Percentiles rank a stretch among this genome's conserved stretches.
phyloP scores from a whole-genome alignment of 2,797 vertebrate species.

The Sandelia bainsii region DNA sequence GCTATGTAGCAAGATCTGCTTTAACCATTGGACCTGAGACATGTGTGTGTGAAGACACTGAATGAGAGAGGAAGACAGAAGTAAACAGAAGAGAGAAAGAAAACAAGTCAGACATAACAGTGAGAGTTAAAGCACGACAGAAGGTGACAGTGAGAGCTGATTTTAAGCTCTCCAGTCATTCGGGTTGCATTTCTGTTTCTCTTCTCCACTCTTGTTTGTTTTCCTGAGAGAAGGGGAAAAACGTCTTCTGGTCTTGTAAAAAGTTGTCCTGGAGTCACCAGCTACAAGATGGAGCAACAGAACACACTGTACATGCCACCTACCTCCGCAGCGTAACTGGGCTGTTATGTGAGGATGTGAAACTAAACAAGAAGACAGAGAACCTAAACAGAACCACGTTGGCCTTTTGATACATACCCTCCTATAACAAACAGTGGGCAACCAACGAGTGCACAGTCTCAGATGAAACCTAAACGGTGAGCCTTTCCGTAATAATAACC shows the following conservation, averaged over 20 bases:
- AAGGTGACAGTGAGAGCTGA: constrained; percentile 12
- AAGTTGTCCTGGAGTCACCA: constrained; percentile 31
- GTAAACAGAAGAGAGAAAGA: constrained; percentile 30
- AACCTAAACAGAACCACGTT: constrained; percentile 55
- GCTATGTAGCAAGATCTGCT: constrained; percentile 25
- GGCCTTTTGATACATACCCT: constrained; percentile 12
- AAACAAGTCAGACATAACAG: constrained; percentile 12
- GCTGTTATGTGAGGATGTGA: constrained; percentile 34
- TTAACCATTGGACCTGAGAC: constrained; percentile 55
- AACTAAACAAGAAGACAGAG: constrained; percentile 44
- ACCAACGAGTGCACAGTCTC: constrained; percentile 4
- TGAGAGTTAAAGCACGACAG: constrained; percentile 11
- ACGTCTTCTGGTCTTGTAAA: constrained; percentile 47
- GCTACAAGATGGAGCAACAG: constrained; percentile 44
- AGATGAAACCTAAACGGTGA: constrained; percentile 20
- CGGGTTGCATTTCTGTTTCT: constrained; percentile 38
- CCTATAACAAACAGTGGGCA: constrained; percentile 15
- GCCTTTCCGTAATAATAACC: constrained; percentile 17
- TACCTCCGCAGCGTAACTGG: constrained; percentile 8
- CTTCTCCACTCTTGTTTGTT: constrained; percentile 41
- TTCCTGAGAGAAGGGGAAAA: constrained; percentile 26
- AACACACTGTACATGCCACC: constrained; percentile 17
- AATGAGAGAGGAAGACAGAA: constrained; percentile 12
- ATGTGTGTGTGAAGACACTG: constrained; percentile 42
- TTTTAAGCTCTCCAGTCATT: constrained; percentile 60